Evolutionary conservation across 2,888 invertebrate species (phyloP).

Genomic region (Sympetrum striolatum): DNA sequence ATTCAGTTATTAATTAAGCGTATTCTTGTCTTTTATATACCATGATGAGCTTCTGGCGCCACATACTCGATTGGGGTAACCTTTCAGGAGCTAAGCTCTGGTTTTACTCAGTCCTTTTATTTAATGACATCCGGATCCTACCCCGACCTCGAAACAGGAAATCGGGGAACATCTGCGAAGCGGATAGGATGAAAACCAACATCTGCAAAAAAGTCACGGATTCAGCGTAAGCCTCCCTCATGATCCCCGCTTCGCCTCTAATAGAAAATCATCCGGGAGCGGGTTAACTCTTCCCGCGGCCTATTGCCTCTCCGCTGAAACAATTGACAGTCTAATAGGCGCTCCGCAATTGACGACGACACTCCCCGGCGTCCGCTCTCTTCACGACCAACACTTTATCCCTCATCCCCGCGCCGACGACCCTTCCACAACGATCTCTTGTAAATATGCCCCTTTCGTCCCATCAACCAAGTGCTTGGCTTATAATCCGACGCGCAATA

Average conservation of each 20-base stretch:
- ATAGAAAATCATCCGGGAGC: background rate
- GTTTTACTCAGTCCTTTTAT: too few relatives aligned
- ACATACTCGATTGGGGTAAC: too few relatives aligned
- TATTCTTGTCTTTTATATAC: too few relatives aligned
- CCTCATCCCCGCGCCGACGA: background rate
- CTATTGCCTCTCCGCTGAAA: constrained; percentile 5
- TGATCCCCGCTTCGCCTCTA: background rate
- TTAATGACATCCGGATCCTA: too few relatives aligned
- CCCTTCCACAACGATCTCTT: background rate
- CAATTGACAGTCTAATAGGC: constrained; percentile 31
- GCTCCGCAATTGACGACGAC: background rate
- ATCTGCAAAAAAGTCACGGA: background rate
- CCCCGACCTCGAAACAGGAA: too few relatives aligned
- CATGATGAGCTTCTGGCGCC: too few relatives aligned
- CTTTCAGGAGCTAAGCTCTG: too few relatives aligned
- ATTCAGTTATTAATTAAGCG: too few relatives aligned
- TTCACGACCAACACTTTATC: background rate
- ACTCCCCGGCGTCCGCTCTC: background rate
- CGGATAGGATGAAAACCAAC: too few relatives aligned
- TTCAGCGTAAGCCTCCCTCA: background rate
- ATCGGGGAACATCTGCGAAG: too few relatives aligned
- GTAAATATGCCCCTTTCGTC: background rate
- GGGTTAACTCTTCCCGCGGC: background rate
- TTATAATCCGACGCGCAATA: constrained; percentile 1
- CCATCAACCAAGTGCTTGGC: background rate